Evolutionary conservation across 2,797 vertebrate species (phyloP).

Genomic region (Enteromius afrohamiltoni): DNA sequence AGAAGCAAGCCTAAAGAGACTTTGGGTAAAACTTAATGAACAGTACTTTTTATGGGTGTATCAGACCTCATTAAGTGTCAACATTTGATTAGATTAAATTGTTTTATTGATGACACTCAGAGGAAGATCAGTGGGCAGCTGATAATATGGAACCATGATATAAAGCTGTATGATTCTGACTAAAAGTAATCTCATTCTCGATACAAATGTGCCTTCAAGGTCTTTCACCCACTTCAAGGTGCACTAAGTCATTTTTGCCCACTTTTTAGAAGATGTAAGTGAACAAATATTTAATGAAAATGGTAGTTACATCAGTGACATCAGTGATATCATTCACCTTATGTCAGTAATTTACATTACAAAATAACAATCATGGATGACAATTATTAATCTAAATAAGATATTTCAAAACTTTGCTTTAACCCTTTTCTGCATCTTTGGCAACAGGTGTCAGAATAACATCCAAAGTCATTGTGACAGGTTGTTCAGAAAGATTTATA

Average conservation of each 20-base stretch:
- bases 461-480: neutral
- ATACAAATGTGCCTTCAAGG: neutral
- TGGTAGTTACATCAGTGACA: neutral
- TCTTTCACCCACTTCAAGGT: conserved; percentile 23
- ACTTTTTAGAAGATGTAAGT: neutral
- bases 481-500: neutral
- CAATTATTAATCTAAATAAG: neutral
- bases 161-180: conserved; percentile 30
- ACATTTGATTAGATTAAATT: neutral
- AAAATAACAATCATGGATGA: neutral
- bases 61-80: conserved; percentile 20
- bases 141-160: neutral
- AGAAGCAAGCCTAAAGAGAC: neutral
- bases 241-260: conserved; percentile 23
- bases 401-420: neutral
- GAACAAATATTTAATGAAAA: neutral
- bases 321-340: neutral
- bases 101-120: conserved; percentile 11
- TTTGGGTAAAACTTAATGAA: neutral
- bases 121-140: conserved; percentile 10
- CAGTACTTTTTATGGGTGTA: neutral
- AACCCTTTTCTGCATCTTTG: neutral
- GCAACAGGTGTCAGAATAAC: neutral
- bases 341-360: neutral
- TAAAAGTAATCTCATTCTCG: neutral